Conservation (phyloP, 2,888 invertebrate species). For the Pardosa pseudoannulata region DNA sequence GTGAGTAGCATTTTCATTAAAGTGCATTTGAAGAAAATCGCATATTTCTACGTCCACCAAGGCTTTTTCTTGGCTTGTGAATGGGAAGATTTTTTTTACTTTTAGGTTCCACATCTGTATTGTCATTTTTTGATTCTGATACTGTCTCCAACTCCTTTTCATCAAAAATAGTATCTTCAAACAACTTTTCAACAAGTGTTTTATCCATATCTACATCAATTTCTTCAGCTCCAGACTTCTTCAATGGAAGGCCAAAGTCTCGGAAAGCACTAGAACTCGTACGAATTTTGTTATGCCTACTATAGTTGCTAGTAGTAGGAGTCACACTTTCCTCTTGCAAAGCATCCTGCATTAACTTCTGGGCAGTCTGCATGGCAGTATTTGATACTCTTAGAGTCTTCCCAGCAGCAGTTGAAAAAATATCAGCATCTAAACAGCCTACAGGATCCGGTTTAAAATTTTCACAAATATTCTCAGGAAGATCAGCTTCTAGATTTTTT, state of each 20-base stretch:
- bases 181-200: neutral
- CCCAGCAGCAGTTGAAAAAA: neutral
- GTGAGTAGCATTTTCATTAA: neutral
- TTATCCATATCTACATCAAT: too few species aligned
- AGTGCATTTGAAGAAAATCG: neutral
- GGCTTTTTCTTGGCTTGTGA: neutral
- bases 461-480: too few species aligned
- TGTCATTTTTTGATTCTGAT: neutral
- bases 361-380: neutral
- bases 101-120: neutral
- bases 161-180: neutral
- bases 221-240: too few species aligned
- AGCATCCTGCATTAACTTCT: neutral
- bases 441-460: too few species aligned
- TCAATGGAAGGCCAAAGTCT: neutral
- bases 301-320: too few species aligned
- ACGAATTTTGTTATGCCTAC: too few species aligned
- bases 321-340: neutral
- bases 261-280: too few species aligned
- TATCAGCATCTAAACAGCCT: neutral
- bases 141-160: neutral
- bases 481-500: too few species aligned
- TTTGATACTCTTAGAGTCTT: neutral
- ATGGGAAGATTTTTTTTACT: neutral
- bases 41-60: slow-evolving; percentile 4